Conservation (phyloP, 2,113 vertebrate species). For the Entomyzon cyanotis region DNA sequence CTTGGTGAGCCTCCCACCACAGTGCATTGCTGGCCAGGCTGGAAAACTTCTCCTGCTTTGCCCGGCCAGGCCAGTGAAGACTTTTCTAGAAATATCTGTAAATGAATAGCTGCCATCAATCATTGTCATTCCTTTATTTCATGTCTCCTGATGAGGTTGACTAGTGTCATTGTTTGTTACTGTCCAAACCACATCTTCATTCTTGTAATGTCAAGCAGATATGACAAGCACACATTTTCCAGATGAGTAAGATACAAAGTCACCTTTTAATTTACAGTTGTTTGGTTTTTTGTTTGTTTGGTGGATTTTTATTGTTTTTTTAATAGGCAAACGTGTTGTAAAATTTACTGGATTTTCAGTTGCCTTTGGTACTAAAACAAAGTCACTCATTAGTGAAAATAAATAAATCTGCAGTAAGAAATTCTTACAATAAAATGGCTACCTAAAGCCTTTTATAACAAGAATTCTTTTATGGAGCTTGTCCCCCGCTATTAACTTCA, state of each 20-base stretch:
- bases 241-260: constrained; percentile 87
- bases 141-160: constrained; percentile 89
- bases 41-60: constrained; percentile 57
- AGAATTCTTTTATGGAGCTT: constrained; percentile 53
- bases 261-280: constrained; percentile 91
- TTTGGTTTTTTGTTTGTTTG: constrained; percentile 52
- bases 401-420: constrained; percentile 17
- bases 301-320: constrained; percentile 2
- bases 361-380: constrained; percentile 54
- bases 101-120: constrained; percentile 95
- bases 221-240: constrained; percentile 92
- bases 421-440: constrained; percentile 64
- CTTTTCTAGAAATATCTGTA: constrained; percentile 85
- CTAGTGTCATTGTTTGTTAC: constrained; percentile 95
- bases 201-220: constrained; percentile 88
- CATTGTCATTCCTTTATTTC: constrained; percentile 92
- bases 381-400: constrained; percentile 40
- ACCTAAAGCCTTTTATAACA: constrained; percentile 56
- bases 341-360: constrained; percentile 65
- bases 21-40: neutral
- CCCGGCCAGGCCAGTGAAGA: constrained; percentile 60
- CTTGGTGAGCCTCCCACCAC: rapidly evolving
- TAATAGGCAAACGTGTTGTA: constrained; percentile 54
- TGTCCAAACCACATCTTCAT: constrained; percentile 89
- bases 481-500: constrained; percentile 30